phyloP scores from a whole-genome alignment of 1,140 invertebrate genomes.

The Diachasma alloeum region DNA sequence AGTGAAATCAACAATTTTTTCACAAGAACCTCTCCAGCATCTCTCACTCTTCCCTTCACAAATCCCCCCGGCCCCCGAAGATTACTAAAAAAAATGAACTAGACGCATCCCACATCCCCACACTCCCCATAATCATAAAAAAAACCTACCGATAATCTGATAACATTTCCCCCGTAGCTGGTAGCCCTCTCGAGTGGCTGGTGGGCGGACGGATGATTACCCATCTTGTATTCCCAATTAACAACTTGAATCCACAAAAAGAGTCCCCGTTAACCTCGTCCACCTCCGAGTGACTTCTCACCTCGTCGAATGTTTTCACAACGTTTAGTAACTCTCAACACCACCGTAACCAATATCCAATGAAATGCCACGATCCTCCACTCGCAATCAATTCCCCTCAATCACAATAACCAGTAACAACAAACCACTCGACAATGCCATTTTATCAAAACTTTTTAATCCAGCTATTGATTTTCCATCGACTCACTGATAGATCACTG shows the following conservation, averaged over 20 bases:
- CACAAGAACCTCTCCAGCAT: too few relatives aligned
- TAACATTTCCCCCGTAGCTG: constrained; percentile 56
- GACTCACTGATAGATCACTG: too few relatives aligned
- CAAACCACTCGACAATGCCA: not conserved
- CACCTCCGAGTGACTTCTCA: not conserved
- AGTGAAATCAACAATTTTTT: too few relatives aligned
- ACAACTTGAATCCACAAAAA: not conserved
- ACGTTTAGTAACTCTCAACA: constrained; percentile 12
- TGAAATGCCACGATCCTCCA: not conserved
- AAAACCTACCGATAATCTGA: constrained; percentile 60
- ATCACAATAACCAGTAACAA: not conserved
- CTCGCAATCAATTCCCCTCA: not conserved
- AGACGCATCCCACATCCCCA: not conserved
- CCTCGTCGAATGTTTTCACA: constrained; percentile 24
- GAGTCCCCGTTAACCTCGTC: not conserved
- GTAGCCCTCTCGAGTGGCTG: constrained; percentile 71
- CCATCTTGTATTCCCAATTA: constrained; percentile 62
- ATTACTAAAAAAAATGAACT: not conserved
- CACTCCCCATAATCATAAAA: not conserved
- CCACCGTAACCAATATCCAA: not conserved
- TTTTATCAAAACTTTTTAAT: not conserved
- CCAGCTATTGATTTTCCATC: not conserved
- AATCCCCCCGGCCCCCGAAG: too few relatives aligned
- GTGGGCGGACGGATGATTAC: constrained; percentile 76
- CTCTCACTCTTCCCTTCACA: too few relatives aligned